phyloP scores from a whole-genome alignment of 2,888 invertebrate genomes.

The Ptychoptera albimana region DNA sequence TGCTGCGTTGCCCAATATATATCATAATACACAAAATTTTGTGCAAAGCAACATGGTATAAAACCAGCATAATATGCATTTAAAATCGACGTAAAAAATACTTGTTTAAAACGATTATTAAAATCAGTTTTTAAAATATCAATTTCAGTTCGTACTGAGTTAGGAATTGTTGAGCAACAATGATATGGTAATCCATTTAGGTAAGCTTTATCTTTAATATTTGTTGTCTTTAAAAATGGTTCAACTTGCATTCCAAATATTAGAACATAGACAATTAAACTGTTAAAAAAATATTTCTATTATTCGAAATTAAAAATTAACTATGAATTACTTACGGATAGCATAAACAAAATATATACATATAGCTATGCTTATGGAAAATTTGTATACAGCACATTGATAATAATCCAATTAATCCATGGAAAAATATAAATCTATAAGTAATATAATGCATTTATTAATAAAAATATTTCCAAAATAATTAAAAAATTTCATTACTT shows the following conservation, averaged over 20 bases:
- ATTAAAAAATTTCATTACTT: background rate
- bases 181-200: constrained; percentile 49
- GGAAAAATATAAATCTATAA: constrained; percentile 46
- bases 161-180: constrained; percentile 57
- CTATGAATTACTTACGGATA: constrained; percentile 72
- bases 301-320: background rate
- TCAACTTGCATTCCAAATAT: constrained; percentile 65
- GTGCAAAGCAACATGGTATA: constrained; percentile 78
- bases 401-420: constrained; percentile 41
- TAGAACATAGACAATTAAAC: constrained; percentile 59
- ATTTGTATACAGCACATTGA: constrained; percentile 57
- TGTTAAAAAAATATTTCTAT: constrained; percentile 24
- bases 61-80: constrained; percentile 81
- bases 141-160: constrained; percentile 66
- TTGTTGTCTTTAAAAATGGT: constrained; percentile 51
- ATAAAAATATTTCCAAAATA: background rate
- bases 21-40: constrained; percentile 64
- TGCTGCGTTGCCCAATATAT: constrained; percentile 72
- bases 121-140: constrained; percentile 73
- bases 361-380: constrained; percentile 53
- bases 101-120: constrained; percentile 75
- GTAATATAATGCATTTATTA: background rate
- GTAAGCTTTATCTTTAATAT: constrained; percentile 27
- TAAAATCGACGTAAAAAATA: constrained; percentile 64
- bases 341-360: constrained; percentile 68